Conservation (phyloP, 2,888 invertebrate species). For the Stegana nigrithorax region DNA sequence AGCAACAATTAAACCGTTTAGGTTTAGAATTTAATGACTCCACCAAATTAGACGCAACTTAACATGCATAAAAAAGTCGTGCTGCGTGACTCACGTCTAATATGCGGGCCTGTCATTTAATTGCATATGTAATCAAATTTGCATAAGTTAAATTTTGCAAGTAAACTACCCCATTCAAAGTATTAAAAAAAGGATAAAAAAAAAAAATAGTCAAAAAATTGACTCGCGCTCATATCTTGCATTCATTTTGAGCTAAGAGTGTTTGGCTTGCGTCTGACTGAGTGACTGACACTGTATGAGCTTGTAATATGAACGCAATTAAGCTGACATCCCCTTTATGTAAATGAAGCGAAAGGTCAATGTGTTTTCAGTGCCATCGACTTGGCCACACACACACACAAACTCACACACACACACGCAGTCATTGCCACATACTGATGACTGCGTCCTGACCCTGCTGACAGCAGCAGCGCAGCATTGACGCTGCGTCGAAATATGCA, state of each 20-base stretch:
- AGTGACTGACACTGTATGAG: neutral
- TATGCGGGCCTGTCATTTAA: conserved; percentile 24
- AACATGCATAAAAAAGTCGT: too few species aligned
- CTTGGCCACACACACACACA: neutral
- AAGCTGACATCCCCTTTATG: conserved; percentile 23
- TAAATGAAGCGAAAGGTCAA: conserved; percentile 27
- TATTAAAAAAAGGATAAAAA: too few species aligned
- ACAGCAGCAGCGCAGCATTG: neutral
- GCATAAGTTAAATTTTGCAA: conserved; percentile 10
- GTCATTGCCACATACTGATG: neutral
- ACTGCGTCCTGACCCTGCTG: neutral
- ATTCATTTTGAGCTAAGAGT: neutral
- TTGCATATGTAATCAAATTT: conserved; percentile 44
- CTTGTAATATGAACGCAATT: conserved; percentile 19
- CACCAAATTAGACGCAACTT: too few species aligned
- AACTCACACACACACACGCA: neutral
- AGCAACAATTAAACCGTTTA: too few species aligned
- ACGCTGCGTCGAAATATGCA: neutral
- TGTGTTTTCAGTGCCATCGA: neutral
- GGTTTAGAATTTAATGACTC: too few species aligned
- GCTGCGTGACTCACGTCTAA: neutral
- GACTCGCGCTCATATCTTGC: neutral
- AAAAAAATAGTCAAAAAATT: neutral
- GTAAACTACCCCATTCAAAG: too few species aligned
- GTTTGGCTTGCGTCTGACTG: neutral